Conservation (phyloP, 2,113 vertebrate genomes). For the Trematomus loennbergii region DNA sequence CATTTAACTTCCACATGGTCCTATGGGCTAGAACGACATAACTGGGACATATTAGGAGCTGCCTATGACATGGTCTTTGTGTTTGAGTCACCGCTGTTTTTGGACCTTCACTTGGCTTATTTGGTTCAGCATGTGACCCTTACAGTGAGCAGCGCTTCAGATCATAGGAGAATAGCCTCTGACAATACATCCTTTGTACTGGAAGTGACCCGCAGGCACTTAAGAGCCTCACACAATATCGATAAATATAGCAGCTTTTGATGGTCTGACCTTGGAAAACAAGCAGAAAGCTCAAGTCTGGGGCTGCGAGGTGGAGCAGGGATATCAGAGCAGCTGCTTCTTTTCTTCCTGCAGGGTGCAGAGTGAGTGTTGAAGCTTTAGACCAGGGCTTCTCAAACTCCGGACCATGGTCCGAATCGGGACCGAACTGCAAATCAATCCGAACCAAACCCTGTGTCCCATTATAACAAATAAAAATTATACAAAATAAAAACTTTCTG, state of each 20-base stretch:
- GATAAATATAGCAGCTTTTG: conserved; percentile 65
- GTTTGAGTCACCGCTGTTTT: conserved; percentile 11
- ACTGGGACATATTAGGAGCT: conserved; percentile 45
- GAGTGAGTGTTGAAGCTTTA: conserved; percentile 55
- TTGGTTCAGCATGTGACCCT: conserved; percentile 7
- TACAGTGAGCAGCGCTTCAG: conserved; percentile 1
- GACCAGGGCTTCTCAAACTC: neutral
- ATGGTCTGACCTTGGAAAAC: conserved; percentile 57
- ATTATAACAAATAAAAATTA: too few relatives aligned
- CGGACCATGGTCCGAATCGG: too few relatives aligned
- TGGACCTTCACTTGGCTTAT: conserved; percentile 13
- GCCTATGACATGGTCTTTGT: conserved; percentile 45
- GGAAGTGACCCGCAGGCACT: conserved; percentile 16
- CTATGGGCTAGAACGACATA: conserved; percentile 19
- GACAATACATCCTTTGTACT: conserved; percentile 40
- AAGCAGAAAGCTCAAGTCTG: conserved; percentile 33
- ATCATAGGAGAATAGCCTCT: neutral
- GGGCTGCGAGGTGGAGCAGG: conserved; percentile 5
- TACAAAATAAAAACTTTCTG: too few relatives aligned
- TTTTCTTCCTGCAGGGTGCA: conserved; percentile 39
- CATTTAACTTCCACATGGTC: conserved; percentile 35
- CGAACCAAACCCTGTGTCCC: too few relatives aligned
- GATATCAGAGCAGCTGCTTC: conserved; percentile 63
- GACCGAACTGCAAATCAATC: too few relatives aligned
- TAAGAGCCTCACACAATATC: conserved; percentile 52